These are phyloP conservation scores for Hydropsyche betteni DNA, from an alignment of 2,888 invertebrate species.

Conservation along the genomic window DNA sequence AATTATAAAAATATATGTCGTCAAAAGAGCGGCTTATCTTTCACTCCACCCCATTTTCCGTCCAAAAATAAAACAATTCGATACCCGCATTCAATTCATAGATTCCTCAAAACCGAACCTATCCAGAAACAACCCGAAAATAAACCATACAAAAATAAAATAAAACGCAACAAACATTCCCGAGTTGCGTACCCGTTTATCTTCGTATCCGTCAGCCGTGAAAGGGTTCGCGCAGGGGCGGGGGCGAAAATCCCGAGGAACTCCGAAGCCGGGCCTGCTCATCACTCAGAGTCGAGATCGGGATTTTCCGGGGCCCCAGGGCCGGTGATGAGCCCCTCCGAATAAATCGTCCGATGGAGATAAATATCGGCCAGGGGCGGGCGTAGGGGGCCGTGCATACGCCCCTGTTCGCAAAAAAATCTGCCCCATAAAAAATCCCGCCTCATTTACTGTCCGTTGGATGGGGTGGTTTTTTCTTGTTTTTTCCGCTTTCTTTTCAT, in stretches of 20 bases:
- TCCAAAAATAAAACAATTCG: no score
- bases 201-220: not conserved
- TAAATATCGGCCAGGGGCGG: slow-evolving; percentile 39
- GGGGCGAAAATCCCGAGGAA: not conserved
- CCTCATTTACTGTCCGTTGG: slow-evolving; percentile 38
- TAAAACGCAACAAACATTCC: no score
- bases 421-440: slow-evolving; percentile 32
- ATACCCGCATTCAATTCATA: no score
- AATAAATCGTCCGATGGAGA: slow-evolving; percentile 43
- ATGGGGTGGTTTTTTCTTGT: slow-evolving; percentile 11
- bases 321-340: slow-evolving; percentile 37
- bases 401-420: not conserved
- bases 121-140: no score
- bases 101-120: no score
- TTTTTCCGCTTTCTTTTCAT: no score
- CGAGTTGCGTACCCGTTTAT: no score
- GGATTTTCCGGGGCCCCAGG: slow-evolving; percentile 5
- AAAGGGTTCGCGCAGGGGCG: not conserved
- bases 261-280: not conserved
- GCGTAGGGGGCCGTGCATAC: not conserved
- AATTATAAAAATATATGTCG: no score
- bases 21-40: no score
- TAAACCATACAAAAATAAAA: no score
- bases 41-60: no score
- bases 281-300: slow-evolving; percentile 20